A percentile compares a stretch with the other conserved stretches of the same genome.
Conservation (phyloP, 2,113 vertebrate genomes). For the Athene noctua region DNA sequence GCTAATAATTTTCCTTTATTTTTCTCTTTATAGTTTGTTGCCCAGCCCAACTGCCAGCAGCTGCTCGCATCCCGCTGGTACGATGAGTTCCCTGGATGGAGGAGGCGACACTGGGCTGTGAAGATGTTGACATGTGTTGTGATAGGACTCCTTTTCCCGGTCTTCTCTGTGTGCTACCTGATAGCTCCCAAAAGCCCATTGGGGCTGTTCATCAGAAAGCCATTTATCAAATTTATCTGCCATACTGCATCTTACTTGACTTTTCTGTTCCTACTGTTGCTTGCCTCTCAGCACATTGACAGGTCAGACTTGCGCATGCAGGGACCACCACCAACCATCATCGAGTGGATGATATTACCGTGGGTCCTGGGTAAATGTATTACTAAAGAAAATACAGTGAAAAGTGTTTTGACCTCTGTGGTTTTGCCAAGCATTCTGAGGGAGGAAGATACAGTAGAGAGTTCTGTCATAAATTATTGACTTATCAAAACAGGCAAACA, state of each 20-base stretch:
- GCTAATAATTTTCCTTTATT: conserved; percentile 21
- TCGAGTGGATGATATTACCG: conserved; percentile 99
- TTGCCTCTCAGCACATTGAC: conserved; percentile 92
- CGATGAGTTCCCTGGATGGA: conserved; percentile 94
- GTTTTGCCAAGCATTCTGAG: background rate
- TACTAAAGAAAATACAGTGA: conserved; percentile 76
- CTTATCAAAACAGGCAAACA: background rate
- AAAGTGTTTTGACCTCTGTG: conserved; percentile 14
- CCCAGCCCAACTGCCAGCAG: conserved; percentile 98
- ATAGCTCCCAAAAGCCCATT: conserved; percentile 90
- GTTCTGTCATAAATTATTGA: background rate
- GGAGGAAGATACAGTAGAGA: background rate
- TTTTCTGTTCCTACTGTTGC: conserved; percentile 92
- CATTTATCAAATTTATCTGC: conserved; percentile 99
- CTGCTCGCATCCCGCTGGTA: conserved; percentile 97
- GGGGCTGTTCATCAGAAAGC: conserved; percentile 94
- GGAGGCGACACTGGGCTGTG: conserved; percentile 92
- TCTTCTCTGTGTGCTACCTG: conserved; percentile 92
- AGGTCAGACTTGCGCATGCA: conserved; percentile 77
- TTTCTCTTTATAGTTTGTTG: conserved; percentile 85
- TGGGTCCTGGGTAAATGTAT: conserved; percentile 97
- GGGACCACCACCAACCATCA: conserved; percentile 86
- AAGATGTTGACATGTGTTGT: conserved; percentile 93
- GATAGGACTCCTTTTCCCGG: conserved; percentile 91
- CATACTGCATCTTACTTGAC: conserved; percentile 98